Base-by-base conservation (phyloP, 1,140 invertebrate genomes). In the Asbolus verrucosus region DNA sequence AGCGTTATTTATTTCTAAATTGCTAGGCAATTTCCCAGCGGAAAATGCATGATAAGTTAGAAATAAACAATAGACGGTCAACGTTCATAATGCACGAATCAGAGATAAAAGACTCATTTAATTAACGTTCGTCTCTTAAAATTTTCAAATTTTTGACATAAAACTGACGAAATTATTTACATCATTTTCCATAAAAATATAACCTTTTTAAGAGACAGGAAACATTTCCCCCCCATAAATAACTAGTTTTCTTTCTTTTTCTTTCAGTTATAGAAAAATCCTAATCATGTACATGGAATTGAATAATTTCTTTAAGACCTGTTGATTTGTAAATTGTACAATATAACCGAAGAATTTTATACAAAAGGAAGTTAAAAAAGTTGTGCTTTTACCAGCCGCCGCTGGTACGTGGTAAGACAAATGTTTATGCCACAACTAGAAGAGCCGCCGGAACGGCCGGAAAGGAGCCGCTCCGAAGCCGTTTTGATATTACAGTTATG, bases 291-390 rank as follows among this genome's bases (percentile, higher is more conserved):
- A 69, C 70, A 72, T 69, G 66, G 70, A 72, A 65, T 69, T 41
- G 19, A 69, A 19, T 43, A 8, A 31, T 14, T 27, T 19, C 8
- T 66, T 63, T 70, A 33, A 62, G 36, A 24, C 6, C 33, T 39
- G 65, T 31, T 21, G 13, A 65, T 27, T 38, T 16, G 18, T 54
- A 50, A 59, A 67, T 72, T 71, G 65, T 67, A 69, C 43, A 67
- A 66, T 67, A 63, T 50, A 63, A 71, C 36, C 30, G 63, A 71
- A 63, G 39, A 66, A 14, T 73, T 70, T 70, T 70, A 71, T 75
- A 72, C 71, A 75, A 73, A 65, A 71, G 71, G 67, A 72, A 75
- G 73, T 70, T 69, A 67, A 61, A 73, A 73, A 71, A 71, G 30
- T 67, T 71, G 69, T 71, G 65, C 69, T 67, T 67, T 41, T 67